Evolutionary conservation across 2,888 invertebrate genomes (phyloP), one percentile per base, ranked within the genome.

Genomic region (Apantesis nais): DNA sequence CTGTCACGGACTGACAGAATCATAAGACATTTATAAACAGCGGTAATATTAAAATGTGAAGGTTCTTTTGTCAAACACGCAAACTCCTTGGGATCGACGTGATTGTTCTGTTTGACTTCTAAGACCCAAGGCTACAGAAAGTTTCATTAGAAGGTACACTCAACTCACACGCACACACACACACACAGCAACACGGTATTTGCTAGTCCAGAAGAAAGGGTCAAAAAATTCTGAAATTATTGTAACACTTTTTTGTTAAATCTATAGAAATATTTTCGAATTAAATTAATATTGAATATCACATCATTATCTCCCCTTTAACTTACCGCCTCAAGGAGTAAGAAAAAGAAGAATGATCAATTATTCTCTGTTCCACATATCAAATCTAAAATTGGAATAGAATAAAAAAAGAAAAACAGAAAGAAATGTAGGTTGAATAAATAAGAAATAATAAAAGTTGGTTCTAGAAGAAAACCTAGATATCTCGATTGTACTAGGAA

Each of bases 401-500:
- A 29, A 11, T 60, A 31, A 60, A 29, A 60, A 12, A 4, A 44
- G 19, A 44, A 11, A 16, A 29, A 16, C 12, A 29, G 19, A 16
- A 31, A 60, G 25, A 58, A 44, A 37, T 37, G 8, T 37, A 37
- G 8, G 8, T 37, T 7, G 8, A 37, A 37, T 8, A 4, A 48
- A 22, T 22, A 19, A 1, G 16, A 48, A 48, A 48, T 22, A 22
- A 48, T 22, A 60, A 60, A 34, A 2, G 60, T 16, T 60, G 7
- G 41, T 70, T 48, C 2, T 31, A 31, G 29, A 62, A 34, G 58
- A 58, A 63, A 63, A 63, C 37, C 60, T 29, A 61, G 29, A 41
- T 63, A 61, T 52, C 48, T 29, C 67, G 31, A 41, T 63, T 25
- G 37, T 77, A 72, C 73, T 41, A 80, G 73, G 73, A 74, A 68